Conservation (phyloP, 2,797 vertebrate genomes). For the Cottoperca gobio region DNA sequence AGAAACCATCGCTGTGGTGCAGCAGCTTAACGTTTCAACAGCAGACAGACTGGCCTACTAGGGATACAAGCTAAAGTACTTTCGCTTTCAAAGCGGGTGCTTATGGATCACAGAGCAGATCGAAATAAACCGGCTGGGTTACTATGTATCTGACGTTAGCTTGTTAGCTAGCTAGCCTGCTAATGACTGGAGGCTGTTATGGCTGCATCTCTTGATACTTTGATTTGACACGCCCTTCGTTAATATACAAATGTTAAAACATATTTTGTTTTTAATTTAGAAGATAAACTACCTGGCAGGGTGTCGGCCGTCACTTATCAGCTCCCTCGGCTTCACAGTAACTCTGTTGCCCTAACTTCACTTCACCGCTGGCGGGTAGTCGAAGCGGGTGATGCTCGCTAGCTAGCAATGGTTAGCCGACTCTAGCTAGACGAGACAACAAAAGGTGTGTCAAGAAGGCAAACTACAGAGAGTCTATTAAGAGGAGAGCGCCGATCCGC, state of each 20-base stretch:
- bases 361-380: neutral
- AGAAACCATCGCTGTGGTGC: slow-evolving; percentile 4
- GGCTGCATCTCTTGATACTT: slow-evolving; percentile 29
- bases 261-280: neutral
- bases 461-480: slow-evolving; percentile 28
- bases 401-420: slow-evolving; percentile 51
- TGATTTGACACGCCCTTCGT: slow-evolving; percentile 30
- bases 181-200: slow-evolving; percentile 12
- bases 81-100: slow-evolving; percentile 41
- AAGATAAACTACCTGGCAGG: slow-evolving; percentile 53
- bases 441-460: slow-evolving; percentile 72
- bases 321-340: slow-evolving; percentile 23
- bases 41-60: slow-evolving; percentile 41
- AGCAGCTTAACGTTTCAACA: slow-evolving; percentile 27
- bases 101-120: slow-evolving; percentile 43
- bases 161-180: slow-evolving; percentile 41
- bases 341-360: slow-evolving; percentile 12
- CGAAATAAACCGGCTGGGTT: slow-evolving; percentile 29
- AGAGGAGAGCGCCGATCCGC: neutral
- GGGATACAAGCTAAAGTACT: slow-evolving; percentile 44
- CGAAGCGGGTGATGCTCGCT: slow-evolving; percentile 49
- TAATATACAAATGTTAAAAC: neutral
- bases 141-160: slow-evolving; percentile 47
- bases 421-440: slow-evolving; percentile 63
- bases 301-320: slow-evolving; percentile 42